phyloP scores from a whole-genome alignment of 2,113 vertebrate genomes.

The Chroicocephalus ridibundus region DNA sequence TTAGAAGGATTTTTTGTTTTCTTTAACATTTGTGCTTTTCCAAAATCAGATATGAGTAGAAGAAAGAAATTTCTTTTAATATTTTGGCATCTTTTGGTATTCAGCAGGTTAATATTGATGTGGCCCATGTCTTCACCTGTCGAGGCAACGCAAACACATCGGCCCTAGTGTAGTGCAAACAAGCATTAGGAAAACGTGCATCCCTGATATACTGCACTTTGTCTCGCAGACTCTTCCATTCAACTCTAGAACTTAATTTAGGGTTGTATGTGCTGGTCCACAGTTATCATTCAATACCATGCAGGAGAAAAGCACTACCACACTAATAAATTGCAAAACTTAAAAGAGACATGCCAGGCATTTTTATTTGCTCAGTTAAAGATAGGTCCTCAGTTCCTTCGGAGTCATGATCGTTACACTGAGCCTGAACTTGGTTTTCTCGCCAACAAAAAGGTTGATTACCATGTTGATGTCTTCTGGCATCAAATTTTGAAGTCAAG shows the following conservation, averaged over 20 bases:
- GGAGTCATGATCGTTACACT: neutral
- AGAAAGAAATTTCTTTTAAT: neutral
- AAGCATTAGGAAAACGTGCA: neutral
- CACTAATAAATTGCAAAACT: neutral
- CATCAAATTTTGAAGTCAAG: neutral
- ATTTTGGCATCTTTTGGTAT: neutral
- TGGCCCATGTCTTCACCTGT: neutral
- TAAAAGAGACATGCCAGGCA: neutral
- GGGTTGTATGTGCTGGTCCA: neutral
- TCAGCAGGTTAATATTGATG: neutral
- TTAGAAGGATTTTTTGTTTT: neutral
- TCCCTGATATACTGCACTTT: neutral
- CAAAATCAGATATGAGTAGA: neutral
- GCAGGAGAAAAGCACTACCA: neutral
- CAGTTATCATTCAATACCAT: neutral
- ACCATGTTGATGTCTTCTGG: neutral
- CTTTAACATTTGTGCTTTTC: neutral
- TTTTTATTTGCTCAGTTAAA: neutral
- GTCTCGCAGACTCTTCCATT: neutral
- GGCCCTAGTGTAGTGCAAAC: neutral
- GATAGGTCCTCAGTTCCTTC: neutral
- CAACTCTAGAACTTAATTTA: neutral
- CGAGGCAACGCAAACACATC: neutral
- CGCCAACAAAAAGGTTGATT: neutral
- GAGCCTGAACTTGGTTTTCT: neutral